These are phyloP conservation scores for Uloborus plumipes DNA, from an alignment of 2,888 invertebrate species.

Conservation along the genomic window DNA sequence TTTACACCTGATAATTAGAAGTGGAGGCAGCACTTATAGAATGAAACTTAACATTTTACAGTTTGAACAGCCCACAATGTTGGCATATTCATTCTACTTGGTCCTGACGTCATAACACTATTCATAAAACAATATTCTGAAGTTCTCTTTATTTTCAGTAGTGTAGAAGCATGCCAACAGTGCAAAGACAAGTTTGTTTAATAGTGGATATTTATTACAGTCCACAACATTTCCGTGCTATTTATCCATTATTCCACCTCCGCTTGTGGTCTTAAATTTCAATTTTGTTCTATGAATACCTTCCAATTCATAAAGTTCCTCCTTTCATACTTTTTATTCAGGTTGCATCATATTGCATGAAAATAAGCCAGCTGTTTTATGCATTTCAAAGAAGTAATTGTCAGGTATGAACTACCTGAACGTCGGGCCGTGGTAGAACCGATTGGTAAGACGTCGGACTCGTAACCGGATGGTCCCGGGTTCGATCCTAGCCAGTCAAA, in stretches of 20 bases:
- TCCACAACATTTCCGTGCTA: conserved; percentile 6
- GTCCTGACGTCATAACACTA: conserved; percentile 2
- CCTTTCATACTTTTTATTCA: neutral
- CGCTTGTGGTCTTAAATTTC: neutral
- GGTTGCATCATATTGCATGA: neutral
- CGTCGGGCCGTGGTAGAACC: no score
- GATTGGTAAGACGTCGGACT: no score
- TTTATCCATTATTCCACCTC: neutral
- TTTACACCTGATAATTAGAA: no score
- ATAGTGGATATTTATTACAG: conserved; percentile 10
- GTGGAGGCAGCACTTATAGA: no score
- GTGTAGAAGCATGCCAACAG: conserved; percentile 15
- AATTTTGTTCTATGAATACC: neutral
- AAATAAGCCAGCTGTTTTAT: conserved; percentile 6
- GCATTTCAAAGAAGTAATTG: no score
- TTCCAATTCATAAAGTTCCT: neutral
- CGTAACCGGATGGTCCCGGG: no score
- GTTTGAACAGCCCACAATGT: conserved; percentile 20
- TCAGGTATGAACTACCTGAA: no score
- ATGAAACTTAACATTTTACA: conserved; percentile 19
- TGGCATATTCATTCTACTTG: conserved; percentile 3
- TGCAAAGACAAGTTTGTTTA: conserved; percentile 6
- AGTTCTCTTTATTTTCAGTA: conserved; percentile 10
- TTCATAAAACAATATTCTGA: conserved; percentile 38
- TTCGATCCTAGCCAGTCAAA: no score